Conservation (phyloP, 2,888 invertebrate genomes). For the Brachylomia viminalis region DNA sequence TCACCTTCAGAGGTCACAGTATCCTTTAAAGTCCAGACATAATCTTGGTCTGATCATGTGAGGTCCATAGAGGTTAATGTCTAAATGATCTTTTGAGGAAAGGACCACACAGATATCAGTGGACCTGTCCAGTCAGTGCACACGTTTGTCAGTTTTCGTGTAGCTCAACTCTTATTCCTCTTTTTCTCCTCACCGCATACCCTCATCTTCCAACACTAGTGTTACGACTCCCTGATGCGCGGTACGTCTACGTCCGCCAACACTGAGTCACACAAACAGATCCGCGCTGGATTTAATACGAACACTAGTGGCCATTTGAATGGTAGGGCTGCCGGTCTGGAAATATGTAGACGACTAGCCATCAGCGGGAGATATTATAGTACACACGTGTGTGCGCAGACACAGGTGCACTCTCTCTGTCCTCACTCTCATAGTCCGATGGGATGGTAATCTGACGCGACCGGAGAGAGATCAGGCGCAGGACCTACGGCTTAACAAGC, state of each 20-base stretch:
- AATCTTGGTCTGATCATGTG: too few species aligned
- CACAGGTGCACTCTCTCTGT: neutral
- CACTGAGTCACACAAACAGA: conserved; percentile 41
- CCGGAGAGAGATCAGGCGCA: neutral
- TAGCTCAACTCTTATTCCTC: neutral
- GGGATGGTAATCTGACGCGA: neutral
- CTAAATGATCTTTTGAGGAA: too few species aligned
- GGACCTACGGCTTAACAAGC: neutral
- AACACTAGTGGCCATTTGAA: neutral
- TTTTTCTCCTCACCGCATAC: neutral
- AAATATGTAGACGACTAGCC: neutral
- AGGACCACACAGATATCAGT: too few species aligned
- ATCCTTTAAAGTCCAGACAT: too few species aligned
- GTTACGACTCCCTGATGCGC: conserved; percentile 39
- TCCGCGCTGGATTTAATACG: conserved; percentile 16
- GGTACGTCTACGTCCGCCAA: conserved; percentile 14
- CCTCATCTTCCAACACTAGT: neutral
- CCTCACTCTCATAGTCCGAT: neutral
- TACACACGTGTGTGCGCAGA: neutral
- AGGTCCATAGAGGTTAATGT: too few species aligned
- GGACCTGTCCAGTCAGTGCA: too few species aligned
- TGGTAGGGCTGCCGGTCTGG: conserved; percentile 27
- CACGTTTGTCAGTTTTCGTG: too few species aligned
- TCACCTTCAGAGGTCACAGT: too few species aligned
- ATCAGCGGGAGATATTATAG: neutral